Evolutionary conservation across 2,113 vertebrate species (phyloP), one percentile per base, ranked within the genome.

Genomic region (Zosterops lateralis): DNA sequence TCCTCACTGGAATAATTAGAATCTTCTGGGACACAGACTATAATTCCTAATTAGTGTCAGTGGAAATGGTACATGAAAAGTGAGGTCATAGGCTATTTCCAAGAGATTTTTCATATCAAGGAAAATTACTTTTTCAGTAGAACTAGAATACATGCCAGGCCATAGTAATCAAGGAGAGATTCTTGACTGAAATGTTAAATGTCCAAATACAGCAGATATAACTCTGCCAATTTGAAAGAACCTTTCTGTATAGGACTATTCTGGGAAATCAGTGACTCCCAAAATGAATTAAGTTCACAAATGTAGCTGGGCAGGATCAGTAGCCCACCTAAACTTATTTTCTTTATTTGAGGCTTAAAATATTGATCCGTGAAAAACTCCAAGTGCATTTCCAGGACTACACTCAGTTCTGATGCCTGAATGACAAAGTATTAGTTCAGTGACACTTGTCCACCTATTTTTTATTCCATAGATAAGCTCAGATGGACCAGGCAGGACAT

Each of bases 1-100:
- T 73, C 54, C 34, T 93, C 36, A 28, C 14, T 76, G 66, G 32
- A 50, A 42, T 89, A 81, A 79, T 61, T 7, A 66, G 34, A 83
- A 36, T 77, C 74, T 74, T 66, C 22, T 47, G 87, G 71, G 78
- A 84, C 32, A 62, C 7, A 90, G 67, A 32, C 45, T 68, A 10
- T 77, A 84, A 83, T 86, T 87, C 57, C 56, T 94, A 86, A 80
- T 87, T 94, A 90, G 60, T 61, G 42, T 88, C 82, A 79, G 32
- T 77, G 78, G 71, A 97, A 86, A 47, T 86, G n/a, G n/a, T 71
- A 81, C 56, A 71, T 71, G 64, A 88, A 84, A 91, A 44, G 36
- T 13, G 40, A 87, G 89, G 84, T 94, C 72, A 77, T 19, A 84
- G 45, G 57, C 50, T 84, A 60, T 77, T 87, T 95, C 50, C 53